phyloP scores from a whole-genome alignment of 2,113 vertebrate species.

The Progne subis region DNA sequence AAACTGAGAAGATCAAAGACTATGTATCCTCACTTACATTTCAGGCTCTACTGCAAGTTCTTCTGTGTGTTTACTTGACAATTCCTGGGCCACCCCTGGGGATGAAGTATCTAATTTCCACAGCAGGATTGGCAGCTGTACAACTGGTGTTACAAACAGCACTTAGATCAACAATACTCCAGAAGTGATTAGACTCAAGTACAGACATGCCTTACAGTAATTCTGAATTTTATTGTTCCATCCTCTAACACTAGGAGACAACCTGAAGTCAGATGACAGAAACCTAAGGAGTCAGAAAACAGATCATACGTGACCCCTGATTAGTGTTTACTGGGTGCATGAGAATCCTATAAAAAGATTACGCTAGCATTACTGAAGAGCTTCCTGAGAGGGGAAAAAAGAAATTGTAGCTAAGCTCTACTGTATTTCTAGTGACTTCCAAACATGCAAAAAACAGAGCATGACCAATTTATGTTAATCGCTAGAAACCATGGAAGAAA shows the following conservation, averaged over 20 bases:
- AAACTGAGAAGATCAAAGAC: background rate
- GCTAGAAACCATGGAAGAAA: background rate
- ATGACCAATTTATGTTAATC: background rate
- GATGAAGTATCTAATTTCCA: constrained; percentile 2
- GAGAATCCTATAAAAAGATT: background rate
- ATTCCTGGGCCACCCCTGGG: background rate
- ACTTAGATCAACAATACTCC: background rate
- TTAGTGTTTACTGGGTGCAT: background rate
- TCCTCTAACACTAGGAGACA: background rate
- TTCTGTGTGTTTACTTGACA: background rate
- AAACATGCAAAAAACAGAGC: background rate
- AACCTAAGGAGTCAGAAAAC: background rate
- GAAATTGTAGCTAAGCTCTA: background rate
- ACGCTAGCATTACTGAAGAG: background rate
- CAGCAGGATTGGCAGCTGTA: background rate
- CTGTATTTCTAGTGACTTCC: background rate
- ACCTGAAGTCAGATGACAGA: background rate
- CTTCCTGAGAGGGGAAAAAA: background rate
- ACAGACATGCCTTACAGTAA: background rate
- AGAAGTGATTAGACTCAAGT: background rate
- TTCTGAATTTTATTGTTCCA: background rate
- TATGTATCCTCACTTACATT: background rate
- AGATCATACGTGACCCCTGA: background rate
- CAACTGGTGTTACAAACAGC: background rate
- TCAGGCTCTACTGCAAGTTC: background rate